A percentile compares a stretch with the other conserved stretches of the same genome.
These are phyloP conservation scores for Dyspetes luteomarginatus DNA, from an alignment of 2,888 invertebrate genomes.

Conservation along the genomic window DNA sequence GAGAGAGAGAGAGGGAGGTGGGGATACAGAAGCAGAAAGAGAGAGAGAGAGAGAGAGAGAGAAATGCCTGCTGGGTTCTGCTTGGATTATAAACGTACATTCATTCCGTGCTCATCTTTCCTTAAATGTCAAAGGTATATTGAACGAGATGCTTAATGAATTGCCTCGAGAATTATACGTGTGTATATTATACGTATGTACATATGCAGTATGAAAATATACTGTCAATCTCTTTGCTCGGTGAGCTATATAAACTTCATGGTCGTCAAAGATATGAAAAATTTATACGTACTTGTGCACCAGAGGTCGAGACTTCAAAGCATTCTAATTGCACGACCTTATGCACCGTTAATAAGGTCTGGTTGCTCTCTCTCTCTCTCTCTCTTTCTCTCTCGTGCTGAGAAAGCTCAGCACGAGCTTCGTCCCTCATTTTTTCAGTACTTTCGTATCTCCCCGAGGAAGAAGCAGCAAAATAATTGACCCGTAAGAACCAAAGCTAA, in stretches of 20 bases:
- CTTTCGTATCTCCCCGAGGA: background rate
- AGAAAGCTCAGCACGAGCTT: background rate
- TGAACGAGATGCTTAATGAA: slow-evolving; percentile 45
- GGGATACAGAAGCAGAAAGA: background rate
- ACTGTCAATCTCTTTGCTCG: slow-evolving; percentile 4
- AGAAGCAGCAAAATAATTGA: slow-evolving; percentile 21
- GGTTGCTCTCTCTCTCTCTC: slow-evolving; percentile 51
- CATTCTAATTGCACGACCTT: slow-evolving; percentile 65
- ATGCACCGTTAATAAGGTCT: slow-evolving; percentile 66
- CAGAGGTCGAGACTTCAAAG: slow-evolving; percentile 55
- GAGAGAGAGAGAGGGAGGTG: background rate
- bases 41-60: background rate
- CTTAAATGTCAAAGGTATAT: slow-evolving; percentile 56
- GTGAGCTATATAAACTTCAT: slow-evolving; percentile 10
- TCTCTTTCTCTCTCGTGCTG: background rate
- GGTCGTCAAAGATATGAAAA: slow-evolving; percentile 16
- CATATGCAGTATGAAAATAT: slow-evolving; percentile 24
- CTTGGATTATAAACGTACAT: slow-evolving; percentile 36
- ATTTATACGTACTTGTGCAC: background rate
- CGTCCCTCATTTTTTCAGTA: background rate
- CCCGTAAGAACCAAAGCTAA: background rate
- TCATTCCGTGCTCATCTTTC: slow-evolving; percentile 10
- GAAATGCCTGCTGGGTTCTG: background rate
- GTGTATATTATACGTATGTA: slow-evolving; percentile 11
- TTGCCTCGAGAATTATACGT: slow-evolving; percentile 19